Percentiles rank a stretch among this genome's conserved stretches.
phyloP scores from a whole-genome alignment of 2,888 invertebrate genomes.

The Hirtodrosophila alboralis region DNA sequence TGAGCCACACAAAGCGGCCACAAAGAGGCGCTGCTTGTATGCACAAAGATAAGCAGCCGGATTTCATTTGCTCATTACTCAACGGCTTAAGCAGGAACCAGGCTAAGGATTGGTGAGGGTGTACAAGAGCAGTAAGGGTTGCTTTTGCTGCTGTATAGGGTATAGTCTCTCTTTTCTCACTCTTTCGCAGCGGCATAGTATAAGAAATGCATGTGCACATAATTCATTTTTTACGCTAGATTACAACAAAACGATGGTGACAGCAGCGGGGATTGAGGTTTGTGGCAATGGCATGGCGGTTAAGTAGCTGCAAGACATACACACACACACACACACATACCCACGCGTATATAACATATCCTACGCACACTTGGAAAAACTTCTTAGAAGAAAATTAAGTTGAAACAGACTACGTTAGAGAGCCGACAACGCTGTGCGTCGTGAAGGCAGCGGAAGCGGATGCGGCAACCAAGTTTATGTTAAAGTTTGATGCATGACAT shows the following conservation, averaged over 20 bases:
- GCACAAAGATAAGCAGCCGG: conserved; percentile 71
- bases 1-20: conserved; percentile 69
- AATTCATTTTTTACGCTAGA: conserved; percentile 77
- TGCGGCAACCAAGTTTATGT: conserved; percentile 75
- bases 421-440: conserved; percentile 27
- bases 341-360: conserved; percentile 7
- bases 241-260: conserved; percentile 65
- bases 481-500: conserved; percentile 75
- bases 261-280: conserved; percentile 23
- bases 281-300: conserved; percentile 28
- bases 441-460: conserved; percentile 68
- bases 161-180: conserved; percentile 12
- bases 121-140: not conserved
- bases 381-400: conserved; percentile 67
- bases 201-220: conserved; percentile 76
- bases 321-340: conserved; percentile 9
- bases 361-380: conserved; percentile 38
- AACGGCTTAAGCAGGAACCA: conserved; percentile 58
- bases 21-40: conserved; percentile 68
- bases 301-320: conserved; percentile 54
- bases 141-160: not conserved
- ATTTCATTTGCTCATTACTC: conserved; percentile 78
- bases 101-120: conserved; percentile 2
- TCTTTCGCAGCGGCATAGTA: conserved; percentile 35
- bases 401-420: conserved; percentile 55